Base-by-base conservation (phyloP, 1,140 invertebrate species). In the Reticulitermes speratus region DNA sequence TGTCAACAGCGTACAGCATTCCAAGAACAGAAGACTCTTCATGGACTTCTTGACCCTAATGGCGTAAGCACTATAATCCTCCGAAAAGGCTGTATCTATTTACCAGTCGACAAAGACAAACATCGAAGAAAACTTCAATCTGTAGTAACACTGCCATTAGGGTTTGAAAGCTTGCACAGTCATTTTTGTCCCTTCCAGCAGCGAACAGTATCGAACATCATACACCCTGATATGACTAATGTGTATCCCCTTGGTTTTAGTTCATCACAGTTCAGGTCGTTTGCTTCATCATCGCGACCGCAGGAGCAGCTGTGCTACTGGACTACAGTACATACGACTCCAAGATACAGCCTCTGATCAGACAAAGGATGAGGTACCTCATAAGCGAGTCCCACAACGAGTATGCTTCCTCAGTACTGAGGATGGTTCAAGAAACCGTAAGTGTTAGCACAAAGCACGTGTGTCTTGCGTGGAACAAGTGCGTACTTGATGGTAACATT, bases 391-490 rank as follows among this genome's bases (percentile, higher is more conserved):
- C 93, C 44, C 94, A 95, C 89, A 93, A 95, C 88, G 93, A 95
- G 85, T 90, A 92, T 82, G 91, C 94, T n/a, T 88, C 89, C 87
- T 89, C 93, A 45, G 94, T 95, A 59, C 91, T 98, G 0, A 93
- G 94, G 88, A 93, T 96, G 90, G 94, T 98, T 25, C 97, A 98
- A 90, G 96, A 97, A 93, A 95, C 95, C 87, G 96, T 97, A 93
- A 94, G 94, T 91, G 87, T 9, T 44, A 0, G 23, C 82, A n/a
- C 44, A 59, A 19, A 32, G 23, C 19, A 55, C 19, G 23, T 23
- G n/a, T 59, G 65, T 7, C 25, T 82, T 55, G 19, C 45, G 14
- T 12, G 45, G 45, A 16, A 12, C 2, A 48, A 48, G 9, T 48
- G 9, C 45, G 14, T 16, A 21, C 19, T 5, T 55, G 19, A 55